Evolutionary conservation across 1,140 invertebrate species (phyloP).

Genomic region (Hyposmocoma kahamanoa): DNA sequence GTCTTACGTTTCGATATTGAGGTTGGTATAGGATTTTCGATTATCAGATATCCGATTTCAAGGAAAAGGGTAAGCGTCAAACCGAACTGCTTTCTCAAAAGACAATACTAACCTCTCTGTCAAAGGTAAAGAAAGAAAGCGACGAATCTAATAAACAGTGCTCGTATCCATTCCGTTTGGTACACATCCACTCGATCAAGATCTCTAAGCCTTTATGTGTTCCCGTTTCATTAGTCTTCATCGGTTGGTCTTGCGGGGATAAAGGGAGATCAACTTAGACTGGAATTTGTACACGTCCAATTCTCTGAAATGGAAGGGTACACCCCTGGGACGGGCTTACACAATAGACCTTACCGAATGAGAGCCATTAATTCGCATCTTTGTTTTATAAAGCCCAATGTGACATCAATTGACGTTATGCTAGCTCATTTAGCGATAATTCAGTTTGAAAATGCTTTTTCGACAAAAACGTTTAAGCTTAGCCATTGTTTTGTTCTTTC

Average conservation of each 20-base stretch:
- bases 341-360: constrained; percentile 65
- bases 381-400: constrained; percentile 65
- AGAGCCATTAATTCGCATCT: constrained; percentile 68
- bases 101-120: constrained; percentile 55
- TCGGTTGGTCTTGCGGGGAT: constrained; percentile 28
- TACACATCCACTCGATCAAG: constrained; percentile 37
- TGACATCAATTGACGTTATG: constrained; percentile 58
- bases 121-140: constrained; percentile 67
- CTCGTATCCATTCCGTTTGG: constrained; percentile 59
- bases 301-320: constrained; percentile 68
- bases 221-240: constrained; percentile 34
- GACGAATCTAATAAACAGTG: constrained; percentile 65
- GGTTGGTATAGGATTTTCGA: constrained; percentile 16
- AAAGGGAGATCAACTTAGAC: constrained; percentile 32
- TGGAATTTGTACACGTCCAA: constrained; percentile 57
- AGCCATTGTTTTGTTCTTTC: constrained; percentile 18
- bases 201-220: constrained; percentile 26
- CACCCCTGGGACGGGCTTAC: constrained; percentile 52
- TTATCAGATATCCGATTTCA: constrained; percentile 30
- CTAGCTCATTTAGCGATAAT: constrained; percentile 55
- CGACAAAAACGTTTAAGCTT: constrained; percentile 27
- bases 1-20: background rate
- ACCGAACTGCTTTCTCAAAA: constrained; percentile 43
- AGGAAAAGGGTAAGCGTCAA: constrained; percentile 36
- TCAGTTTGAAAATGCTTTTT: constrained; percentile 41